Conservation (phyloP, 2,888 invertebrate genomes). For the Hipparchia sbordonii region DNA sequence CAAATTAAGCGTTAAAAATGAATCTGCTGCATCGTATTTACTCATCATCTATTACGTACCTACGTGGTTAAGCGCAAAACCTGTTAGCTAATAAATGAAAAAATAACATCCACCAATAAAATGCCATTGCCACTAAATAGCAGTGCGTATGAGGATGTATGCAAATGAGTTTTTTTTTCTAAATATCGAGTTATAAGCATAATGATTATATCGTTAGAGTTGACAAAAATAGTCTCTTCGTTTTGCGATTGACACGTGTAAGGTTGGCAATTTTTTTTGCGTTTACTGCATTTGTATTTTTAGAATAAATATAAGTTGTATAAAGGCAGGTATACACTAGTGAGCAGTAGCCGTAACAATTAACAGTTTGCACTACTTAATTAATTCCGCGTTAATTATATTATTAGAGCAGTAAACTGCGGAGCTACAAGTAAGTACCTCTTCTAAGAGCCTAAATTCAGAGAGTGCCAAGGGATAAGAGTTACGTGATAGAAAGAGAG, state of each 20-base stretch:
- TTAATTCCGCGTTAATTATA: too few relatives aligned
- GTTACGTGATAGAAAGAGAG: too few relatives aligned
- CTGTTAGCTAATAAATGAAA: too few relatives aligned
- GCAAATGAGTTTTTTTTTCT: constrained; percentile 36
- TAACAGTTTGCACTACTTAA: too few relatives aligned
- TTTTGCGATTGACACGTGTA: constrained; percentile 26
- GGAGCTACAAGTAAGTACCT: too few relatives aligned
- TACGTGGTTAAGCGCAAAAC: too few relatives aligned
- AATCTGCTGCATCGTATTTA: not conserved
- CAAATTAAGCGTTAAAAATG: not conserved
- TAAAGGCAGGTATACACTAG: not conserved
- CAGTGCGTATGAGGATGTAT: constrained; percentile 33
- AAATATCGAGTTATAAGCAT: constrained; percentile 24
- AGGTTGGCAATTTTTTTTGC: not conserved
- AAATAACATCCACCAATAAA: not conserved
- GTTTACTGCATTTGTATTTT: not conserved
- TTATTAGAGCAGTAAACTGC: too few relatives aligned
- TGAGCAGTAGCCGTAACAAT: too few relatives aligned
- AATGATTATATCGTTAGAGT: constrained; percentile 3
- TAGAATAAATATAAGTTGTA: not conserved
- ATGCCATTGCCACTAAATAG: constrained; percentile 13
- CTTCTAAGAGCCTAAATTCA: too few relatives aligned
- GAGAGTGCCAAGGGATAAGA: too few relatives aligned
- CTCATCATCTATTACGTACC: too few relatives aligned
- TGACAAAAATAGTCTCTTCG: constrained; percentile 1